Conservation (phyloP, 2,797 vertebrate species). For the Gallinago stenura region DNA sequence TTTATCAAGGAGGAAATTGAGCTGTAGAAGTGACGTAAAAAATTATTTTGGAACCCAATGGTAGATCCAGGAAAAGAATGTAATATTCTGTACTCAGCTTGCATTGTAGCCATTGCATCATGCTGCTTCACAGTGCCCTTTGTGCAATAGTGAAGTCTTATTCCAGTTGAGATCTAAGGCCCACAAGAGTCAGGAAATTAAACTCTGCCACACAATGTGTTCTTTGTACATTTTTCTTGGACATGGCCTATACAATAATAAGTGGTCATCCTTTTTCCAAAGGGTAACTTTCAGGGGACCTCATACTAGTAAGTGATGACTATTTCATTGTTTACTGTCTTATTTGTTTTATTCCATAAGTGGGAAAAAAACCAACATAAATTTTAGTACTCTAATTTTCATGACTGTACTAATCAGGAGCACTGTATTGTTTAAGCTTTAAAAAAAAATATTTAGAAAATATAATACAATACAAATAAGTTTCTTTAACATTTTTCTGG, state of each 20-base stretch:
- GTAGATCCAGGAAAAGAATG: not conserved
- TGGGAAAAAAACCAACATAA: not conserved
- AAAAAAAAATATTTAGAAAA: not conserved
- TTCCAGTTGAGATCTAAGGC: conserved; percentile 31
- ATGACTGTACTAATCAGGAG: not conserved
- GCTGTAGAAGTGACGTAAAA: not conserved
- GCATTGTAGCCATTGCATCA: not conserved
- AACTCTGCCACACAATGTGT: not conserved
- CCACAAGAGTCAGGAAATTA: conserved; percentile 42
- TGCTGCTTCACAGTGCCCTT: not conserved
- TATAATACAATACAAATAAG: not conserved
- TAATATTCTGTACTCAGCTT: not conserved
- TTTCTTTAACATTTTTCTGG: not conserved
- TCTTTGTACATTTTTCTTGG: conserved; percentile 41
- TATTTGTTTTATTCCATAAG: not conserved
- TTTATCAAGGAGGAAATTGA: conserved; percentile 55
- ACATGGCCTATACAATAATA: not conserved
- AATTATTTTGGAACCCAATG: not conserved
- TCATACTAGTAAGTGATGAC: not conserved
- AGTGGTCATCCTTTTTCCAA: conserved; percentile 11
- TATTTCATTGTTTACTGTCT: not conserved
- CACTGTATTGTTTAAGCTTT: not conserved
- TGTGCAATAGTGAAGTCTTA: not conserved
- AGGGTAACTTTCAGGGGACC: not conserved
- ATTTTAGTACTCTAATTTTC: not conserved